Base-by-base conservation (phyloP, 2,797 vertebrate genomes). In the Hippopotamyrus pictus region DNA sequence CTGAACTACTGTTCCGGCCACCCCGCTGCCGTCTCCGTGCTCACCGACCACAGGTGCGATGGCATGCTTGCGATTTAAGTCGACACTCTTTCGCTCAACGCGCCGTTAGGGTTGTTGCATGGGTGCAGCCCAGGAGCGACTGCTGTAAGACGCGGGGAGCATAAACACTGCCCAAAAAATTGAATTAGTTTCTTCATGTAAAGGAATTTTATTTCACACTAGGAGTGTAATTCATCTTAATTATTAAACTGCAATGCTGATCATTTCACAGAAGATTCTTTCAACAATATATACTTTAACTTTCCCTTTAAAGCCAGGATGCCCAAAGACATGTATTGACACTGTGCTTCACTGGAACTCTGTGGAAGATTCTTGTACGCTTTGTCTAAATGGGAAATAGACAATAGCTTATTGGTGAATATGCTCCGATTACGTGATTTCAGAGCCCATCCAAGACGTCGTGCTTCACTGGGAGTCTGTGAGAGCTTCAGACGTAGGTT, bases 1-100 rank as follows among this genome's bases (percentile, higher is more conserved):
- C 93, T 98, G 93, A 94, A 97, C 0, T 99, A 99, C 93, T 99
- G 99, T 86, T 97, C 96, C 88, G 99, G 98, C 92, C 99, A 99
- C 91, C 98, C 99, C 0, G 97, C 97, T 0, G 98, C 98, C 6
- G 99, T 99, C 90, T 96, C 92, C 7, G 97, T 99, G 92, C 97
- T 99, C 92, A 99, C 98, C 0, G 97, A 99, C 59, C 98, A 98
- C 96, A 98, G 98, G 98, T 98, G 94, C 95, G 94, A 17, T 0
- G n/a, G 1, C 11, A 2, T 48, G 11, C 11, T 53, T 51, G 4
- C 2, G 1, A 2, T 50, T 14, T 29, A 9, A 44, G 33, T 3
- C 14, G 14, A 41, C 33, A 19, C 29, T 19, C 33, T 6, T 76
- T 76, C 14, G 0, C 33, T 29, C 9, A 14, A 69, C 25, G 2